Evolutionary conservation across 2,113 vertebrate genomes (phyloP), one percentile per base, ranked within the genome.

Genomic region (Mixornis gularis): DNA sequence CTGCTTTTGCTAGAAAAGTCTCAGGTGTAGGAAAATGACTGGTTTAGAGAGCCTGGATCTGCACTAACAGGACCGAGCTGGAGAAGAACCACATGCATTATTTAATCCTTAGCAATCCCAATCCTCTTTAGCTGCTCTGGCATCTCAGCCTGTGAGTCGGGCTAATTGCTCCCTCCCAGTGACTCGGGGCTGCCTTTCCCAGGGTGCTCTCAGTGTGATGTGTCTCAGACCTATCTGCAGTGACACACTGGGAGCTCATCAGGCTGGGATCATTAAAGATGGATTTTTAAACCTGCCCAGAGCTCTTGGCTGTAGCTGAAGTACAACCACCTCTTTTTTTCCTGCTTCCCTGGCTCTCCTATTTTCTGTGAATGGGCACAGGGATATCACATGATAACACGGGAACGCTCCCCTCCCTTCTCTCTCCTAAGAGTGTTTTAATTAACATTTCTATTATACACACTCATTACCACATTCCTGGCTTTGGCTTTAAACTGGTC

Each of bases 381-480:
- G 55, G 74, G 30, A 46, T 94, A 90, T 93, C 95, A 79, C 87
- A 87, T 85, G 93, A 66, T 77, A 87, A 94, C 49, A 53, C 1
- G 34, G 62, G 85, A 94, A 56, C 4, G 4, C 87, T 85, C 55
- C 87, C 84, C 85, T 91, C 85, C 81, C 40, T 44, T 65, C 64
- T 81, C 65, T 71, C 40, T 91, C 70, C 85, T 92, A 62, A 51
- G 38, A 94, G 59, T 72, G 82, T 83, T 96, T 95, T 95, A 96
- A 96, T 96, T 92, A 95, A 95, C 94, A 95, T 95, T 95, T 87
- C 87, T 91, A 87, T 91, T 93, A 77, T 51, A 82, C 14, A 5
- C 34, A 16, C 87, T 96, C 95, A 96, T 96, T 96, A 96, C 94
- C 94, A 95, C 95, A 95, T 96, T 96, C 95, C 92, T 95, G 92